phyloP scores from a whole-genome alignment of 2,797 vertebrate genomes.

The Peromyscus eremicus region DNA sequence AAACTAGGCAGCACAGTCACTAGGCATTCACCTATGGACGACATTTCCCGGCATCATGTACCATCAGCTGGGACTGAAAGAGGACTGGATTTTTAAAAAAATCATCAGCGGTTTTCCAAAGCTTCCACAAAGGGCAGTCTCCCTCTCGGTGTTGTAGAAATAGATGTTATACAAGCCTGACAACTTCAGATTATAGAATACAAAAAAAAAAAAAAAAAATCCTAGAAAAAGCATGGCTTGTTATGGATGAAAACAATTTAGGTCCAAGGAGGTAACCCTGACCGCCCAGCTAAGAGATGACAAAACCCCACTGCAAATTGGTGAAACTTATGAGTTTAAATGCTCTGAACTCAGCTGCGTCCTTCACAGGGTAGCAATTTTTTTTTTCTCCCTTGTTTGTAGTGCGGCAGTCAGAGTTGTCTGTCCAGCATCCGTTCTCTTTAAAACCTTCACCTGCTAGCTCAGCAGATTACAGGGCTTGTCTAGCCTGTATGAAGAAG shows the following conservation, averaged over 20 bases:
- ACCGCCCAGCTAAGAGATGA: neutral
- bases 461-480: neutral
- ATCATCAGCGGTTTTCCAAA: neutral
- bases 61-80: neutral
- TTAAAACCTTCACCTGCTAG: neutral
- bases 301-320: neutral
- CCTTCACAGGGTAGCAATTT: neutral
- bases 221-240: neutral
- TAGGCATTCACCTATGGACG: neutral
- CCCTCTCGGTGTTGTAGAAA: slow-evolving; percentile 43
- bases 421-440: neutral
- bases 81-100: neutral
- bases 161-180: slow-evolving; percentile 3
- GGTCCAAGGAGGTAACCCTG: neutral
- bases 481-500: neutral
- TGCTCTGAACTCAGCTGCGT: neutral
- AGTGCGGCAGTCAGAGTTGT: neutral
- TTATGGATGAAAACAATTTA: neutral
- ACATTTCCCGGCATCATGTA: neutral
- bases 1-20: neutral
- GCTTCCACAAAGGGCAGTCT: neutral
- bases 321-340: neutral
- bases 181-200: neutral
- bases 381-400: neutral
- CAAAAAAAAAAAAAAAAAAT: neutral